Conservation (phyloP, 2,113 vertebrate species). For the Muscicapa adusta region DNA sequence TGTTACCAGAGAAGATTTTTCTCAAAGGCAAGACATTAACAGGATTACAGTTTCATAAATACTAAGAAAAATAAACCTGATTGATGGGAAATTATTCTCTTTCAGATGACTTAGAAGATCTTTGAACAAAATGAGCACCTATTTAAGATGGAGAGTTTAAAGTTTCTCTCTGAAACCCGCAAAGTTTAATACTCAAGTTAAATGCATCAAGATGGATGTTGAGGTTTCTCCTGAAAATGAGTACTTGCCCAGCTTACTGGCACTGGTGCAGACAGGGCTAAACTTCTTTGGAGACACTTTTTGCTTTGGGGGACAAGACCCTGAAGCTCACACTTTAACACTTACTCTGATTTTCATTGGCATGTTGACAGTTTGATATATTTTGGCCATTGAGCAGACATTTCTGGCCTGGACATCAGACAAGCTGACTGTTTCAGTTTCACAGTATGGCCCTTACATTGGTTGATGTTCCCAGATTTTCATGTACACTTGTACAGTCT, state of each 20-base stretch:
- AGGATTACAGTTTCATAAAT: not conserved
- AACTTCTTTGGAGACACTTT: not conserved
- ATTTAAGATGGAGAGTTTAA: not conserved
- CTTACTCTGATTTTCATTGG: not conserved
- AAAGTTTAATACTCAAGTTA: not conserved
- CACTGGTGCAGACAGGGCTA: not conserved
- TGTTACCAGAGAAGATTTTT: not conserved
- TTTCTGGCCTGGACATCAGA: not conserved
- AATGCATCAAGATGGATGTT: not conserved
- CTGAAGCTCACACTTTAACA: not conserved
- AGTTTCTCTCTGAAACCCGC: not conserved
- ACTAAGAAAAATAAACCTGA: not conserved
- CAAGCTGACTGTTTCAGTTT: not conserved
- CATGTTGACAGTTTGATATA: not conserved
- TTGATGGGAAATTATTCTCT: not conserved
- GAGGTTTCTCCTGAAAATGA: not conserved
- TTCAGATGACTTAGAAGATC: not conserved
- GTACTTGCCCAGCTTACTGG: not conserved
- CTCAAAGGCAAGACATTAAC: not conserved
- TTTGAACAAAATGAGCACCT: not conserved
- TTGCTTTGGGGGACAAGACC: not conserved
- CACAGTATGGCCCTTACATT: rapidly evolving
- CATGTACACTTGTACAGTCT: not conserved
- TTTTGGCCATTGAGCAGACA: not conserved
- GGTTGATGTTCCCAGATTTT: not conserved